phyloP scores from a whole-genome alignment of 2,113 vertebrate species.

The Thunnus thynnus region DNA sequence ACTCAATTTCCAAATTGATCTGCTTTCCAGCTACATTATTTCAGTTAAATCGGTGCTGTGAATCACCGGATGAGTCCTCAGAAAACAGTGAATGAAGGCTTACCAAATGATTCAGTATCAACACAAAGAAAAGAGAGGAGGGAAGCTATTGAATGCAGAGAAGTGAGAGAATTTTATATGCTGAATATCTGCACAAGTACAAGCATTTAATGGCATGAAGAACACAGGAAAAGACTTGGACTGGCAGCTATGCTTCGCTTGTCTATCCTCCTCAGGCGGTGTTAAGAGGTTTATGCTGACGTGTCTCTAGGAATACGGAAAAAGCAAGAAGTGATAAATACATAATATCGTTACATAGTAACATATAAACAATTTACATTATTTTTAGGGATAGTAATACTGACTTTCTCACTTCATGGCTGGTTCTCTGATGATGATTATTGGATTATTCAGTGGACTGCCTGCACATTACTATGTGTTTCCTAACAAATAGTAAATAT shows the following conservation, averaged over 20 bases:
- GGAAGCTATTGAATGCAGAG: background rate
- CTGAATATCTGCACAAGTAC: too few species aligned
- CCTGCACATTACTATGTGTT: too few species aligned
- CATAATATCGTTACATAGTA: too few species aligned
- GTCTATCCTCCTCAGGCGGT: background rate
- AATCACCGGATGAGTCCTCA: background rate
- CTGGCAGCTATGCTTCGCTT: too few species aligned
- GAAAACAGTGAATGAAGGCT: background rate
- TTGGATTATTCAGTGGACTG: too few species aligned
- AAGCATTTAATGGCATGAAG: too few species aligned
- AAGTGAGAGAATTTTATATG: too few species aligned
- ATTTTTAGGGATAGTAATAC: too few species aligned
- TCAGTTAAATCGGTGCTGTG: conserved; percentile 15
- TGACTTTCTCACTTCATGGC: too few species aligned
- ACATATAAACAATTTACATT: too few species aligned
- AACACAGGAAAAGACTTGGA: too few species aligned
- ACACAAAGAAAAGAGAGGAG: background rate
- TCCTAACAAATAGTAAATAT: background rate
- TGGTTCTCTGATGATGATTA: too few species aligned
- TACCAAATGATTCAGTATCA: background rate
- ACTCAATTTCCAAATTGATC: conserved; percentile 37
- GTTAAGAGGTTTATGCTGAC: background rate
- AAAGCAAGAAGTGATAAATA: background rate
- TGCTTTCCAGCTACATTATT: background rate
- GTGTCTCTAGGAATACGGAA: background rate